phyloP scores from a whole-genome alignment of 2,113 vertebrate genomes.

The Fregata magnificens region DNA sequence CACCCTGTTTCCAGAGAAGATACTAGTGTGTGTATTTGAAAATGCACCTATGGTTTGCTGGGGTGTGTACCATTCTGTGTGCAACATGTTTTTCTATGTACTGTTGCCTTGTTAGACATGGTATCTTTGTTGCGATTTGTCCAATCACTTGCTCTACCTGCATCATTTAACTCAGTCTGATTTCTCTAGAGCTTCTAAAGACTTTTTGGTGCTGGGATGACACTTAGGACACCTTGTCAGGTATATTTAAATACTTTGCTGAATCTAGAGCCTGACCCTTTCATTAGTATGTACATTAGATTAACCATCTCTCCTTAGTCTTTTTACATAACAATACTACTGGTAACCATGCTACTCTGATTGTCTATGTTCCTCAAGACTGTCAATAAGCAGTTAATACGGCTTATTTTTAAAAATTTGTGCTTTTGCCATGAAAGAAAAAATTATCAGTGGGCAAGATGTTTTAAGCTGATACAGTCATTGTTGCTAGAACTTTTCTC shows the following conservation, averaged over 20 bases:
- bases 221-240: not conserved
- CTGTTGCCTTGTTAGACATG: rapidly evolving
- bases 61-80: not conserved
- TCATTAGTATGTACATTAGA: not conserved
- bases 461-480: not conserved
- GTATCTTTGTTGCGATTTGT: not conserved
- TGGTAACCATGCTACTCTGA: not conserved
- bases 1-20: not conserved
- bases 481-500: not conserved
- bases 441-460: not conserved
- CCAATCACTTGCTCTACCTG: not conserved
- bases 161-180: not conserved
- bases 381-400: not conserved
- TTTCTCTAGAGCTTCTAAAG: not conserved
- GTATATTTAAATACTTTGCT: not conserved
- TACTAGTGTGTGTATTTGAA: not conserved
- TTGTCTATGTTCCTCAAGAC: not conserved
- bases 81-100: rapidly evolving
- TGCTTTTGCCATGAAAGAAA: not conserved
- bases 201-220: not conserved
- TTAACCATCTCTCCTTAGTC: not conserved
- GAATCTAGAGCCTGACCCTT: not conserved
- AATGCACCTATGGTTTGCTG: not conserved
- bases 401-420: not conserved
- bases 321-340: not conserved